A percentile compares a stretch with the other conserved stretches of the same genome.
Evolutionary conservation across 2,888 invertebrate genomes (phyloP).

Genomic region (Eristalis intricaria): DNA sequence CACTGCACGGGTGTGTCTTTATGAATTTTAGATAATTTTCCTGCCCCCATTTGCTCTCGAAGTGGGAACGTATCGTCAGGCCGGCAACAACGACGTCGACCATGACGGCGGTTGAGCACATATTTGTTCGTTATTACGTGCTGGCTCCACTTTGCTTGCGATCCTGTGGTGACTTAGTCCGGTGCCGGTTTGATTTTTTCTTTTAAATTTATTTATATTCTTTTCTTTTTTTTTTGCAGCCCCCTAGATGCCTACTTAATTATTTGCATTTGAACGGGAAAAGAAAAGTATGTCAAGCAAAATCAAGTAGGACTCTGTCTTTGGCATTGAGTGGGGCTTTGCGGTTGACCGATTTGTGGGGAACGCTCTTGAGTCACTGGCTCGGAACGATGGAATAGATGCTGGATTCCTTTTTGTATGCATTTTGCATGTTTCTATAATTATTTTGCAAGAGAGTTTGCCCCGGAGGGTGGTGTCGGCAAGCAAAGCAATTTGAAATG

Average conservation of each 20-base stretch:
- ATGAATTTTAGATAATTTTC: conserved; percentile 69
- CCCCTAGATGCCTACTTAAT: conserved; percentile 60
- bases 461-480: background rate
- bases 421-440: conserved; percentile 40
- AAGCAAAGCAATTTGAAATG: background rate
- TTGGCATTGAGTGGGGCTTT: conserved; percentile 68
- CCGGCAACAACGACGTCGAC: conserved; percentile 7
- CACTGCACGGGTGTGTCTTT: conserved; percentile 34
- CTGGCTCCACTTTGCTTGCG: conserved; percentile 6
- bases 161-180: background rate
- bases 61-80: conserved; percentile 15
- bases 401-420: conserved; percentile 33
- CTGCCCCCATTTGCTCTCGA: conserved; percentile 57
- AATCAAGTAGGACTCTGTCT: conserved; percentile 68
- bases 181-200: background rate
- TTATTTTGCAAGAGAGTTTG: conserved; percentile 24
- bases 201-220: background rate
- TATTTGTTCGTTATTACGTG: conserved; percentile 66
- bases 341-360: conserved; percentile 65
- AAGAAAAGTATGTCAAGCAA: conserved; percentile 70
- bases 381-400: conserved; percentile 54
- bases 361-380: conserved; percentile 61
- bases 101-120: conserved; percentile 15
- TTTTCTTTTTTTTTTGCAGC: background rate
- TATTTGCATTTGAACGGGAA: conserved; percentile 67